Base-by-base conservation (phyloP, 2,797 vertebrate genomes). In the Buceros bicornis region DNA sequence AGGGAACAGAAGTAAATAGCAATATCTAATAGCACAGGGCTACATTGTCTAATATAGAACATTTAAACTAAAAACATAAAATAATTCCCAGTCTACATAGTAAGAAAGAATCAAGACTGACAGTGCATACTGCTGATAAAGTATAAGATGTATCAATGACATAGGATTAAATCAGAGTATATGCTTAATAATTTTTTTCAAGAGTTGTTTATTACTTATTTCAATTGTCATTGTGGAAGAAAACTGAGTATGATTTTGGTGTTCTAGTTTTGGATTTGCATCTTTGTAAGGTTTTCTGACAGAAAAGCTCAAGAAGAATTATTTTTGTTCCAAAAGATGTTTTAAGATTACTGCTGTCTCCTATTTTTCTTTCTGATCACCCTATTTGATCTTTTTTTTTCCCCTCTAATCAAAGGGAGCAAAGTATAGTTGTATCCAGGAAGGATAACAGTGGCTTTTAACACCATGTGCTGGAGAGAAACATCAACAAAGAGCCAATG, bases 31-130 rank as follows among this genome's bases (percentile, higher is more conserved):
- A 73, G 69, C n/a, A 83, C 14, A 53, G 31, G 29, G 15, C 16
- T 85, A 76, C 21, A 28, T 5, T 64, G 31, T 8, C 60, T 42
- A n/a, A 70, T 25, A 62, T 14, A 71, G 26, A 15, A 43, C 24
- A 57, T 83, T 47, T 13, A 51, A 86, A 67, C 11, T 37, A 43
- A 71, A 80, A 67, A 47, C 60, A 85, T 8, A 54, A 78, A 81
- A 62, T 56, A 64, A 56, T 70, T 71, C 20, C 6, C 14, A 56
- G 28, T 33, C 29, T 60, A 31, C 0, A 0, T 6, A 72, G 47
- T 35, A 66, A 80, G n/a, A 67, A 89, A 61, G 16, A 67, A 57
- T 61, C 47, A 76, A 91, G 25, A 5, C 10, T 28, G 31, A 43
- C 2, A 33, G 17, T 50, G 50, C 5, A 4, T 57, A 53, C 12